These are phyloP conservation scores for Diaperis boleti DNA, from an alignment of 2,888 invertebrate genomes.

Conservation along the genomic window DNA sequence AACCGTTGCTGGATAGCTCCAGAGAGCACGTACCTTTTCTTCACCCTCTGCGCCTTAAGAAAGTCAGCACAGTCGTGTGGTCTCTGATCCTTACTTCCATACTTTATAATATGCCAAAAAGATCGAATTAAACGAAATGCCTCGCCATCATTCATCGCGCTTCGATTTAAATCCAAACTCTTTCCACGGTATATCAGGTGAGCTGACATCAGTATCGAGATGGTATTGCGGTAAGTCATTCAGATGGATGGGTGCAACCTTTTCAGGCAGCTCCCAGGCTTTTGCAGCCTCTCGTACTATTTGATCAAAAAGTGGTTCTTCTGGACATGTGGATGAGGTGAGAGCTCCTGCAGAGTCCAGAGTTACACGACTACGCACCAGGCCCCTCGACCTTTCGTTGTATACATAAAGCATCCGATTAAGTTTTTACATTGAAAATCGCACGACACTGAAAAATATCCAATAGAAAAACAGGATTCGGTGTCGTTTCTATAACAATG, in stretches of 20 bases:
- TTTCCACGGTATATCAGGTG: conserved; percentile 1
- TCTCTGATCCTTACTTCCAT: not conserved
- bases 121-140: not conserved
- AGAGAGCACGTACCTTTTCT: not conserved
- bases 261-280: not conserved
- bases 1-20: not conserved
- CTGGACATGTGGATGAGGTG: not conserved
- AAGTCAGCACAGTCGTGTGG: not conserved
- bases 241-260: not conserved
- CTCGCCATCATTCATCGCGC: not conserved
- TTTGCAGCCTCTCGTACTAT: not conserved
- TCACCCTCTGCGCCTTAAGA: not conserved
- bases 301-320: not conserved
- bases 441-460: too few relatives aligned
- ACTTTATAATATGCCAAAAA: conserved; percentile 1
- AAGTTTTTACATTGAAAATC: too few relatives aligned
- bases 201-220: not conserved
- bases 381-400: not conserved
- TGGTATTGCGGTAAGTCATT: conserved; percentile 1
- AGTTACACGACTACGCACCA: not conserved
- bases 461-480: too few relatives aligned
- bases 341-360: not conserved
- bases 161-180: not conserved
- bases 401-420: too few relatives aligned
- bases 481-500: too few relatives aligned